Evolutionary conservation across 2,888 invertebrate genomes (phyloP).

Genomic region (Mechanitis mazaeus): DNA sequence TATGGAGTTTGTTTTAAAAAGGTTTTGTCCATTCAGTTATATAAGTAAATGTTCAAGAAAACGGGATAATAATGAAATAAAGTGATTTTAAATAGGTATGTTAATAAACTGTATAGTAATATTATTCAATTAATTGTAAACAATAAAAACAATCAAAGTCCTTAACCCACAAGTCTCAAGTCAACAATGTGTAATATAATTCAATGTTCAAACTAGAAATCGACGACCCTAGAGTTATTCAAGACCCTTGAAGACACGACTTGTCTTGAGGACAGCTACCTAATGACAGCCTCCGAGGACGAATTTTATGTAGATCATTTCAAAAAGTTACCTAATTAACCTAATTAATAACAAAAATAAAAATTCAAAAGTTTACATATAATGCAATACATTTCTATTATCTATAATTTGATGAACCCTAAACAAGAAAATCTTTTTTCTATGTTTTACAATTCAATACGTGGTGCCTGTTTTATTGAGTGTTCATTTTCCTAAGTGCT

Average conservation of each 20-base stretch:
- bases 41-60: no score
- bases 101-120: no score
- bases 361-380: no score
- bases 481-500: conserved; percentile 1
- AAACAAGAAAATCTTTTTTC: neutral
- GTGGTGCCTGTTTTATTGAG: neutral
- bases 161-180: no score
- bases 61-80: no score
- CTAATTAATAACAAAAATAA: neutral
- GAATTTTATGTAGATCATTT: neutral
- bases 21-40: no score
- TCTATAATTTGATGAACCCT: neutral
- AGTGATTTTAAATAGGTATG: no score
- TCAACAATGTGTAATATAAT: no score
- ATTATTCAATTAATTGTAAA: no score
- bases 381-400: no score
- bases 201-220: neutral
- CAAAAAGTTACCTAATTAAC: neutral
- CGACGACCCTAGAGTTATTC: conserved; percentile 3
- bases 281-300: neutral
- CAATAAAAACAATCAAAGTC: no score
- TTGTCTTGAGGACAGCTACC: conserved; percentile 1
- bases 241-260: neutral
- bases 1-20: no score
- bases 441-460: neutral